Percentiles rank a stretch among this genome's conserved stretches.
Evolutionary conservation across 2,797 vertebrate species (phyloP).

Genomic region (Microctenopoma stevenorrisi): DNA sequence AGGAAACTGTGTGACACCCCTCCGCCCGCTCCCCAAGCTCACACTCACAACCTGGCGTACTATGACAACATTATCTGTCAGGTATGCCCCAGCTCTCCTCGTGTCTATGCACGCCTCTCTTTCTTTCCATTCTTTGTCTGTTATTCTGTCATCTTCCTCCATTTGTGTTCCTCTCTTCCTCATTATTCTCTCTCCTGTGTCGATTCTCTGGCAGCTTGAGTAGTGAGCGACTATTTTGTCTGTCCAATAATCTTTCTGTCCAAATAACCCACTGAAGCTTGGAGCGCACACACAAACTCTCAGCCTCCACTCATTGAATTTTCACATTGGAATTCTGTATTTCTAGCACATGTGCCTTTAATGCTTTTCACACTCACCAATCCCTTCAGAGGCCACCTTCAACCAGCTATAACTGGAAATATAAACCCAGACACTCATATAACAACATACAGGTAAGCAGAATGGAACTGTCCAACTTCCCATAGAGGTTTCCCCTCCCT

Average conservation of each 20-base stretch:
- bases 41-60: slow-evolving; percentile 88
- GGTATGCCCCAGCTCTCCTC: slow-evolving; percentile 82
- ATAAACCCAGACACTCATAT: slow-evolving; percentile 83
- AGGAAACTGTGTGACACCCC: slow-evolving; percentile 88
- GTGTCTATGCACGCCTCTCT: slow-evolving; percentile 41
- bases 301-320: background rate
- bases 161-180: slow-evolving; percentile 11
- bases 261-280: slow-evolving; percentile 1
- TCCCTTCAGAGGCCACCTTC: slow-evolving; percentile 77
- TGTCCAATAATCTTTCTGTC: slow-evolving; percentile 15
- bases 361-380: slow-evolving; percentile 60
- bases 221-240: slow-evolving; percentile 5
- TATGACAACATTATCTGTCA: slow-evolving; percentile 93
- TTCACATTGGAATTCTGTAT: slow-evolving; percentile 21
- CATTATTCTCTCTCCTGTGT: slow-evolving; percentile 22
- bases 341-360: slow-evolving; percentile 55
- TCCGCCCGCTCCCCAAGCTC: slow-evolving; percentile 84
- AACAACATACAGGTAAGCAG: slow-evolving; percentile 80
- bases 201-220: slow-evolving; percentile 16
- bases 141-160: background rate
- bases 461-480: slow-evolving; percentile 34
- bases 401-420: slow-evolving; percentile 83
- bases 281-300: slow-evolving; percentile 3
- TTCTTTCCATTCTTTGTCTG: background rate
- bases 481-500: slow-evolving; percentile 41